Conservation (phyloP, 2,113 vertebrate genomes). For the Hippocampus barbouri region DNA sequence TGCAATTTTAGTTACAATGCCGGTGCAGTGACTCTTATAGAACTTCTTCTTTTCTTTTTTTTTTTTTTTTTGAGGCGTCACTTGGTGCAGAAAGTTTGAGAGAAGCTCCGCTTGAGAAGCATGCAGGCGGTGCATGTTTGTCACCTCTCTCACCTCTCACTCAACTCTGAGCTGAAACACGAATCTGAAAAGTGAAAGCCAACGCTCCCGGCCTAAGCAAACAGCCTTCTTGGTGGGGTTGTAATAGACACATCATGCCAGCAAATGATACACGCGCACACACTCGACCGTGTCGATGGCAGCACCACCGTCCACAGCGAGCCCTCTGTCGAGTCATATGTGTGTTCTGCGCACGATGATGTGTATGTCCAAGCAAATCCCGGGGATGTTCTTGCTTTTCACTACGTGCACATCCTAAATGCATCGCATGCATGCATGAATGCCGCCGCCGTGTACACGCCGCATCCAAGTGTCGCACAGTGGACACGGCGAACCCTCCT, state of each 20-base stretch:
- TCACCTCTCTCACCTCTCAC: conserved; percentile 6
- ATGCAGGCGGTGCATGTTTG: neutral
- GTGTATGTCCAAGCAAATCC: neutral
- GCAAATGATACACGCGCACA: neutral
- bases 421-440: neutral
- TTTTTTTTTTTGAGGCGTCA: neutral
- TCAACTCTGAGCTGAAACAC: conserved; percentile 7
- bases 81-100: neutral
- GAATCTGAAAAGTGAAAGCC: conserved; percentile 36
- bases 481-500: conserved; percentile 6
- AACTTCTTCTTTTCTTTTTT: too few relatives aligned
- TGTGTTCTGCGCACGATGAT: neutral
- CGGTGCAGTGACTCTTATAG: too few relatives aligned
- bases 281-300: neutral
- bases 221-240: neutral
- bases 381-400: neutral
- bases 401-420: neutral
- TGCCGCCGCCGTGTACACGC: neutral
- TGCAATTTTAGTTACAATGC: too few relatives aligned
- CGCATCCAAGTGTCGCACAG: conserved; percentile 17
- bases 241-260: too few relatives aligned
- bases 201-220: conserved; percentile 16
- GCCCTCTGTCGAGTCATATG: neutral
- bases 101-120: neutral
- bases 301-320: neutral